phyloP scores from a whole-genome alignment of 2,113 vertebrate genomes.

The Ceuthmochares aereus region DNA sequence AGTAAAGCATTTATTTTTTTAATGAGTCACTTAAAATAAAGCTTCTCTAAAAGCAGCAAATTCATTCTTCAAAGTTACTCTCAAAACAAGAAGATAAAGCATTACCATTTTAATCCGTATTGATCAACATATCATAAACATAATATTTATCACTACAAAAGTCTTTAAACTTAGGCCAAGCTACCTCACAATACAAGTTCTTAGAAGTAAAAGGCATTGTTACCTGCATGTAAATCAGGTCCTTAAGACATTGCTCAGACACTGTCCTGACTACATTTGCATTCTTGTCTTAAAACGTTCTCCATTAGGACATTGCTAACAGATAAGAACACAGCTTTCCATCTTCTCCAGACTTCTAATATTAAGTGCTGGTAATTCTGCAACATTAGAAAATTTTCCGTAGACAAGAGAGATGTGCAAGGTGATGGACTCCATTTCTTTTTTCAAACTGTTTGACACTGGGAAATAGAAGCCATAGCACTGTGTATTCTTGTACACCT shows the following conservation, averaged over 20 bases:
- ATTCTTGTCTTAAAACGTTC: not conserved
- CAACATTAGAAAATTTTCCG: not conserved
- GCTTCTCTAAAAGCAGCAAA: not conserved
- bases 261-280: not conserved
- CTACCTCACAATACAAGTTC: fast-evolving
- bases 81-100: not conserved
- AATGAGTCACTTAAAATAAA: not conserved
- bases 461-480: not conserved
- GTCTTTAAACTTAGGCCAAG: not conserved
- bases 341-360: not conserved
- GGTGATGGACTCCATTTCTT: not conserved
- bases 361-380: not conserved
- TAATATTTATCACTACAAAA: not conserved
- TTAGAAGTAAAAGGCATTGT: fast-evolving
- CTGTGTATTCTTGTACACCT: not conserved
- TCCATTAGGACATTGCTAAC: not conserved
- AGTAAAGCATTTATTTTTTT: not conserved
- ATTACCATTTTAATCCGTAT: not conserved
- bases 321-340: not conserved
- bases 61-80: not conserved
- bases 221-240: not conserved
- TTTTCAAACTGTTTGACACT: not conserved
- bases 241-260: not conserved
- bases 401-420: not conserved
- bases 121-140: not conserved